These are phyloP conservation scores for Daboia siamensis DNA, from an alignment of 2,113 vertebrate genomes.

Conservation along the genomic window DNA sequence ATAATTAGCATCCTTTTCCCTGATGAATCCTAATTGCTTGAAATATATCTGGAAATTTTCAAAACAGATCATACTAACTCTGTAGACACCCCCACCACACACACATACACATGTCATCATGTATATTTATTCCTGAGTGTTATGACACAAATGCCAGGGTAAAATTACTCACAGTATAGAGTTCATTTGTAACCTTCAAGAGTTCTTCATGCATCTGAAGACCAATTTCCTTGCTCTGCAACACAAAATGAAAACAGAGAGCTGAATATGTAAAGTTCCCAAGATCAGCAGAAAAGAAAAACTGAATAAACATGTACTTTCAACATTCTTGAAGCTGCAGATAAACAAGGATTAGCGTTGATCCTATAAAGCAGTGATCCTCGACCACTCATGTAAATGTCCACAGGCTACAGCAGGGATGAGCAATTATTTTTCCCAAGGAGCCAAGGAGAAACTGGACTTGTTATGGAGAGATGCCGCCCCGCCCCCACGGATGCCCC, in stretches of 20 bases:
- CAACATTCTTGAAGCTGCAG: accelerated
- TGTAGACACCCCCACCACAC: background rate
- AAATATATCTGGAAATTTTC: background rate
- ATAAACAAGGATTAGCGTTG: background rate
- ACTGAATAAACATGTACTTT: background rate
- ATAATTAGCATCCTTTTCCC: background rate
- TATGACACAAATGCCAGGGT: accelerated
- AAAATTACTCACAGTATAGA: constrained; percentile 88
- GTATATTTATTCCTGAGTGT: background rate
- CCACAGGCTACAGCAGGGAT: background rate
- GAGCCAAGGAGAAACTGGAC: background rate
- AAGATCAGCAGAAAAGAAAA: background rate
- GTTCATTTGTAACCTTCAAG: constrained; percentile 92
- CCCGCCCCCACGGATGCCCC: background rate
- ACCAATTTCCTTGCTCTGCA: constrained; percentile 95
- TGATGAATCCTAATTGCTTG: accelerated
- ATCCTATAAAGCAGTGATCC: background rate
- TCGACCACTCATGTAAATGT: background rate
- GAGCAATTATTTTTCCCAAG: background rate
- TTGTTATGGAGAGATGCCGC: background rate
- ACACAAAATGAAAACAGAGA: constrained; percentile 32
- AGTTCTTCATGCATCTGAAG: constrained; percentile 95
- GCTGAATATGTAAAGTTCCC: background rate
- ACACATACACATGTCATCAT: accelerated
- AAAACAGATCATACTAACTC: background rate